Conservation (phyloP, 2,888 invertebrate species). For the Caprella mutica region DNA sequence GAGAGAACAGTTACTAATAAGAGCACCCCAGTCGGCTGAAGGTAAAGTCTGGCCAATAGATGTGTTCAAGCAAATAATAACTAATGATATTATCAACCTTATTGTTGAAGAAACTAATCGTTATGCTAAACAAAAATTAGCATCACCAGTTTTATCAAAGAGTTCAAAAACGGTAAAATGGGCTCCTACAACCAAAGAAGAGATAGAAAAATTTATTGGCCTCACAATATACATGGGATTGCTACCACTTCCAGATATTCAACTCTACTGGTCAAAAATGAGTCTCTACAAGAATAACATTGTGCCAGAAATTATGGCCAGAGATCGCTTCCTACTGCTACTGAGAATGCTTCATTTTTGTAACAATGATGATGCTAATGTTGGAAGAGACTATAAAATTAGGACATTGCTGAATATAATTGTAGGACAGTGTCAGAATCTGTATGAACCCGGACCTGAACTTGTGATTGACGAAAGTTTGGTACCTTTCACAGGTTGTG, state of each 20-base stretch:
- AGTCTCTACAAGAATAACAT: neutral
- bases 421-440: neutral
- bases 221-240: constrained; percentile 6
- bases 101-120: neutral
- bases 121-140: neutral
- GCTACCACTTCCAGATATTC: neutral
- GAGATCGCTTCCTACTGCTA: neutral
- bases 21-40: neutral
- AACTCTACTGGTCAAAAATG: neutral
- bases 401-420: neutral
- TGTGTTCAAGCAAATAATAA: neutral
- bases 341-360: neutral
- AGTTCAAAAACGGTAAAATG: neutral
- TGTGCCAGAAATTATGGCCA: neutral
- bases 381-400: neutral
- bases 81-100: neutral
- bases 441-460: neutral
- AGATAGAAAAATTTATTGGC: constrained; percentile 12
- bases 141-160: neutral
- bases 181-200: neutral
- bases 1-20: neutral
- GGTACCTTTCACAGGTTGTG: neutral
- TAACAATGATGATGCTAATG: neutral
- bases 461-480: neutral
- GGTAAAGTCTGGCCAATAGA: neutral